phyloP scores from a whole-genome alignment of 1,140 invertebrate genomes.

The Pomacea maculata region DNA sequence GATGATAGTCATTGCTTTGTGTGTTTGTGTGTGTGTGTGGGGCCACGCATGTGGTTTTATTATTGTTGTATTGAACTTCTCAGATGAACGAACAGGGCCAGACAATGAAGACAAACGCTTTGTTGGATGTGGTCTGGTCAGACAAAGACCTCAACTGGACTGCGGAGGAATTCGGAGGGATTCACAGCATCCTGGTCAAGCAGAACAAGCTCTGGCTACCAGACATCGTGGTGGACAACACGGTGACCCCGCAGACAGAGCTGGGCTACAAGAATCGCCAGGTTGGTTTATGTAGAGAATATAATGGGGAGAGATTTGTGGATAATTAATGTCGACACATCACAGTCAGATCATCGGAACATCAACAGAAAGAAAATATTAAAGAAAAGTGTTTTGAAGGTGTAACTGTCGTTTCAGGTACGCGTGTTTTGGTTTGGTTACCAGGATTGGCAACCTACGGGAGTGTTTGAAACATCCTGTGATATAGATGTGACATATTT shows the following conservation, averaged over 20 bases:
- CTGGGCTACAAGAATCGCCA: slow-evolving; percentile 12
- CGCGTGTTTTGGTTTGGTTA: slow-evolving; percentile 48
- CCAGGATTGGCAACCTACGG: slow-evolving; percentile 67
- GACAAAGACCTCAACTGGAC: slow-evolving; percentile 17
- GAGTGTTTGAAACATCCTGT: slow-evolving; percentile 51
- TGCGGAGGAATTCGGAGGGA: background rate
- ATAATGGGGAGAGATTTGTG: too few species aligned
- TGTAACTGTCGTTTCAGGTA: slow-evolving; percentile 1
- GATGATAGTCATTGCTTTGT: too few species aligned
- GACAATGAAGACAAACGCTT: slow-evolving; percentile 7
- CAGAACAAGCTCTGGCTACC: slow-evolving; percentile 19
- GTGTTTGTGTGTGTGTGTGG: too few species aligned
- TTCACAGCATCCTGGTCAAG: background rate
- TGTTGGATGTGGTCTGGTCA: slow-evolving; percentile 1
- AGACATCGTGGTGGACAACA: slow-evolving; percentile 21
- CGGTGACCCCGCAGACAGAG: background rate
- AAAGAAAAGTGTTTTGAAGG: too few species aligned
- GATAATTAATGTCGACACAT: too few species aligned
- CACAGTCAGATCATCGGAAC: too few species aligned
- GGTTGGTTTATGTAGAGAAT: background rate
- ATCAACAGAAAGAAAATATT: too few species aligned
- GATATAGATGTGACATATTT: slow-evolving; percentile 41
- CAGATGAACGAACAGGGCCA: slow-evolving; percentile 17
- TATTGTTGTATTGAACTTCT: background rate
- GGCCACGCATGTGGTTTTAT: too few species aligned